Conservation (phyloP, 2,113 vertebrate genomes). For the Dascyllus trimaculatus region DNA sequence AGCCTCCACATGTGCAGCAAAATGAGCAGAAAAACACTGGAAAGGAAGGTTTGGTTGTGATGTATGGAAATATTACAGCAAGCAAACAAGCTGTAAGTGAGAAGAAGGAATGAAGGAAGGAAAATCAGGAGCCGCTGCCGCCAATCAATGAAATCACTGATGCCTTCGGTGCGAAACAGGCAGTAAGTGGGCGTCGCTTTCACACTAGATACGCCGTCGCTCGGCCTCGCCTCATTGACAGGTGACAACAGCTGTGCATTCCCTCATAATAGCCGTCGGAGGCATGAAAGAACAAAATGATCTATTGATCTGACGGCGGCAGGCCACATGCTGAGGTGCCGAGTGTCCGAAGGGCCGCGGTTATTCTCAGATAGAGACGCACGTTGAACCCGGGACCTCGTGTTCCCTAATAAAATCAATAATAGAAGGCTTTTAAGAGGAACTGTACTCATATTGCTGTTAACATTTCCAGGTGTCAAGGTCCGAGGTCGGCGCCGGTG, state of each 20-base stretch:
- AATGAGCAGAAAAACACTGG: no score
- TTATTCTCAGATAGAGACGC: slow-evolving; percentile 68
- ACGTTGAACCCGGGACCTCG: slow-evolving; percentile 20
- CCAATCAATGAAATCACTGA: slow-evolving; percentile 26
- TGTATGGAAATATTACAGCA: no score
- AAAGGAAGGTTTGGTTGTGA: no score
- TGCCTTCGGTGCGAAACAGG: slow-evolving; percentile 24
- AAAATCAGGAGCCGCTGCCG: not conserved
- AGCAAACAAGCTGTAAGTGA: slow-evolving; percentile 34
- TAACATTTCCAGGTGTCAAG: slow-evolving; percentile 30
- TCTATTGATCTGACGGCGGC: slow-evolving; percentile 67
- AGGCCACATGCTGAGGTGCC: slow-evolving; percentile 60
- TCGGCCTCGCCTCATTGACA: slow-evolving; percentile 35
- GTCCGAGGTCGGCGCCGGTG: slow-evolving; percentile 14
- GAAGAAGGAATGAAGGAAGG: slow-evolving; percentile 17
- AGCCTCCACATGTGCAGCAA: no score
- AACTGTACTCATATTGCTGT: not conserved
- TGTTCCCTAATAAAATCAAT: slow-evolving; percentile 52
- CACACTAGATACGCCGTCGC: slow-evolving; percentile 11
- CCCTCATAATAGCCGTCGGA: slow-evolving; percentile 65
- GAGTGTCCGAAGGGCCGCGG: slow-evolving; percentile 36
- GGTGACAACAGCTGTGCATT: slow-evolving; percentile 72
- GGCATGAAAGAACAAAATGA: slow-evolving; percentile 45
- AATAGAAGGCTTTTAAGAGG: slow-evolving; percentile 48
- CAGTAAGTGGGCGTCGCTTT: slow-evolving; percentile 7